A percentile compares a stretch with the other conserved stretches of the same genome.
phyloP scores from a whole-genome alignment of 2,888 invertebrate genomes.

The Yponomeuta malinellus region DNA sequence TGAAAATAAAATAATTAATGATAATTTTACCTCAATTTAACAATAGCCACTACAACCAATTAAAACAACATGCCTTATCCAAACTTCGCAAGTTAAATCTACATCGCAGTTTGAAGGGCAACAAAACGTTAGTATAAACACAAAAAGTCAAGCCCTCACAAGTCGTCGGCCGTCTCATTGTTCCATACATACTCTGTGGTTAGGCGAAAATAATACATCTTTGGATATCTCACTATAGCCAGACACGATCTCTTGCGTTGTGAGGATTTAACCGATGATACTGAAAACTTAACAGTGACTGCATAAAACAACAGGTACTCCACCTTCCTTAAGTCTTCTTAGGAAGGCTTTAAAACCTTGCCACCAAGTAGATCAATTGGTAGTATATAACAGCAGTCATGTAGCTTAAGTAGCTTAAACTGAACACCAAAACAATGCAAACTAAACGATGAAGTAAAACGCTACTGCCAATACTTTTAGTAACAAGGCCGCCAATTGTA shows the following conservation, averaged over 20 bases:
- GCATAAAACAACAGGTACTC: background rate
- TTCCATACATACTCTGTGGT: slow-evolving; percentile 22
- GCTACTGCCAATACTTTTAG: background rate
- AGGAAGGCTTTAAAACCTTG: too few relatives aligned
- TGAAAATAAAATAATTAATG: too few relatives aligned
- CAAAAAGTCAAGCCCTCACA: slow-evolving; percentile 51
- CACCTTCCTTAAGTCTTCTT: too few relatives aligned
- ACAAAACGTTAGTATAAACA: slow-evolving; percentile 41
- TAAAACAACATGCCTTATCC: background rate
- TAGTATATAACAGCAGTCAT: too few relatives aligned
- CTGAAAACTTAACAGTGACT: background rate
- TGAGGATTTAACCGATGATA: background rate
- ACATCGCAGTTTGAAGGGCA: slow-evolving; percentile 24
- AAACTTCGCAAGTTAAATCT: background rate
- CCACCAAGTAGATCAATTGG: too few relatives aligned
- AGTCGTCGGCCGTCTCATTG: slow-evolving; percentile 40
- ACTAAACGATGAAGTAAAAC: slow-evolving; percentile 1
- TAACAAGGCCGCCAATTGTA: too few relatives aligned
- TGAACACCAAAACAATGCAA: background rate
- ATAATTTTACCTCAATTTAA: too few relatives aligned
- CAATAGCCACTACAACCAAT: too few relatives aligned
- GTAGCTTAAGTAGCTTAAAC: background rate
- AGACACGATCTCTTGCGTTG: background rate
- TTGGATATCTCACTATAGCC: background rate
- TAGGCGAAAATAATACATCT: slow-evolving; percentile 17